Evolutionary conservation across 2,888 invertebrate genomes (phyloP).

Genomic region (Lycia hirtaria): DNA sequence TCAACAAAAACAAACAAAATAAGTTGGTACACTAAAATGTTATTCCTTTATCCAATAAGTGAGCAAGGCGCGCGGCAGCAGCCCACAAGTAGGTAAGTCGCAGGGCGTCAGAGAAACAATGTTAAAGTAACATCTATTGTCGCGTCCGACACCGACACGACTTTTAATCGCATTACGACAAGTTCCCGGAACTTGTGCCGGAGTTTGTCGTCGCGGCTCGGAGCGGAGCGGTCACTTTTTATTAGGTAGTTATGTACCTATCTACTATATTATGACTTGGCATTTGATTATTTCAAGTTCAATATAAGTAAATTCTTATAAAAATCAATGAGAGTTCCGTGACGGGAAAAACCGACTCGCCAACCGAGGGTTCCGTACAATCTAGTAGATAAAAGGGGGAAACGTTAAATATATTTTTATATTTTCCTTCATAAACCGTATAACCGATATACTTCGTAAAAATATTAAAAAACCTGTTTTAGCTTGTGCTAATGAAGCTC

Average conservation of each 20-base stretch:
- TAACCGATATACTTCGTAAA: too few relatives aligned
- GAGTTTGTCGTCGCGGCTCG: constrained; percentile 47
- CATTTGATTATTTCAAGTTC: neutral
- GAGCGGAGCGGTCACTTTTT: constrained; percentile 39
- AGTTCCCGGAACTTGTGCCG: constrained; percentile 53
- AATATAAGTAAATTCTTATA: neutral
- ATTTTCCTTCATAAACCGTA: too few relatives aligned
- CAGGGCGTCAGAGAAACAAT: constrained; percentile 56
- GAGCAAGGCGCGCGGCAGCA: constrained; percentile 14
- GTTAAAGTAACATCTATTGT: constrained; percentile 70
- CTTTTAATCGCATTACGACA: constrained; percentile 69
- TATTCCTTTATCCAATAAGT: constrained; percentile 19
- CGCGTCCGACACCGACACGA: constrained; percentile 55
- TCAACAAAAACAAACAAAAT: neutral
- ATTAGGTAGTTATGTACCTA: constrained; percentile 36
- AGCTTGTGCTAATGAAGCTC: too few relatives aligned
- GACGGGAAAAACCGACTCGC: too few relatives aligned
- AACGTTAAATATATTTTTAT: too few relatives aligned
- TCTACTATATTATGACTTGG: constrained; percentile 1
- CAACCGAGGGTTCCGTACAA: too few relatives aligned
- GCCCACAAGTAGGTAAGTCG: too few relatives aligned
- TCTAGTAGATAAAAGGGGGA: too few relatives aligned
- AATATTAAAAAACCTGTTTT: too few relatives aligned
- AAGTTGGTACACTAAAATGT: constrained; percentile 2
- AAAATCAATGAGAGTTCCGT: too few relatives aligned